These are phyloP conservation scores for Oncorhynchus clarkii DNA, from an alignment of 2,113 vertebrate genomes.

Conservation along the genomic window DNA sequence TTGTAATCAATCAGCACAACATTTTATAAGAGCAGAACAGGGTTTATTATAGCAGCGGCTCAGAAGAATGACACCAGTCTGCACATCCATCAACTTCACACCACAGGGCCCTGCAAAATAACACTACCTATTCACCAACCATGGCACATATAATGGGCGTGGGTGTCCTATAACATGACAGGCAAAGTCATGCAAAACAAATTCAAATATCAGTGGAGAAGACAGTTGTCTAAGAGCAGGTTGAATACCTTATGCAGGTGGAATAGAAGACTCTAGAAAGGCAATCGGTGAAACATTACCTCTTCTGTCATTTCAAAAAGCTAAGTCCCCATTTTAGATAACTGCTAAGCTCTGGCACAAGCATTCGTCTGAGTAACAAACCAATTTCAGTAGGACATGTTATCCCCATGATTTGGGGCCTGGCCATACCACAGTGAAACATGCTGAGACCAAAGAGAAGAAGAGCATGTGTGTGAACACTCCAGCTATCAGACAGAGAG, in stretches of 20 bases:
- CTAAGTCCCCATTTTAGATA: constrained; percentile 27
- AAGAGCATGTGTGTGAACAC: constrained; percentile 6
- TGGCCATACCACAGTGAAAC: neutral
- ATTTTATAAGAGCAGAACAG: constrained; percentile 55
- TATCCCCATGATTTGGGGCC: constrained; percentile 6
- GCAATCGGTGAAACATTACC: constrained; percentile 56
- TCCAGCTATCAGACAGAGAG: constrained; percentile 49
- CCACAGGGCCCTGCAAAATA: constrained; percentile 16
- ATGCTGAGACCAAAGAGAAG: constrained; percentile 2
- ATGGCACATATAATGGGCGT: neutral
- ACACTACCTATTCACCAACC: constrained; percentile 25
- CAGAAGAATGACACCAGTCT: constrained; percentile 42
- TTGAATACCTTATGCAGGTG: constrained; percentile 30
- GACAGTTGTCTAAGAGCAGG: constrained; percentile 36
- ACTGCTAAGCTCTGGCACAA: constrained; percentile 23
- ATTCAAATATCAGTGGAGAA: constrained; percentile 22
- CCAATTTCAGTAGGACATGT: neutral
- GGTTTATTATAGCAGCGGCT: constrained; percentile 66
- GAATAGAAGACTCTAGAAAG: constrained; percentile 33
- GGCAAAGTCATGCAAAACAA: constrained; percentile 46
- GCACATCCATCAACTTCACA: constrained; percentile 61
- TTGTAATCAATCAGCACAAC: constrained; percentile 66
- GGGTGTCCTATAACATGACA: constrained; percentile 38
- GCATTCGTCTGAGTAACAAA: neutral
- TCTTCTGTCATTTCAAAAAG: constrained; percentile 54